These are phyloP conservation scores for Tragelaphus imberbis DNA, from an alignment of 2,113 vertebrate genomes.

Conservation along the genomic window DNA sequence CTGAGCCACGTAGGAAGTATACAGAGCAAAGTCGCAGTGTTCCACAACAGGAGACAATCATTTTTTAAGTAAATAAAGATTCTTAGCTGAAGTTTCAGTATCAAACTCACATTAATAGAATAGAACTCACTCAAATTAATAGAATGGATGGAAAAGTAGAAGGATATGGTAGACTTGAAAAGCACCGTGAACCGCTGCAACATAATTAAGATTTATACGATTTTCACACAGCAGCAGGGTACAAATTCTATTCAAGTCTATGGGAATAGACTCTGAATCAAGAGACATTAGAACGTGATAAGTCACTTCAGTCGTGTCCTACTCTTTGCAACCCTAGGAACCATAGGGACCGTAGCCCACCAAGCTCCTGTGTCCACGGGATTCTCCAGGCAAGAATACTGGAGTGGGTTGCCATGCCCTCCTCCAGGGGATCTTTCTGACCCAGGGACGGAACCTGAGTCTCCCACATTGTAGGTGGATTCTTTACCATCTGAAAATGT, in stretches of 20 bases:
- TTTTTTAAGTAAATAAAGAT: background rate
- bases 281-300: background rate
- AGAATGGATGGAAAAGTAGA: background rate
- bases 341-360: fast-evolving
- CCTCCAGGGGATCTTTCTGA: background rate
- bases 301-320: background rate
- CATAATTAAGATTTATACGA: background rate
- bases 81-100: background rate
- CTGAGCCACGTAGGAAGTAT: no score
- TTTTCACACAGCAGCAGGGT: background rate
- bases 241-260: background rate
- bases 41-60: background rate
- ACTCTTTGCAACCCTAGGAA: background rate
- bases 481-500: background rate
- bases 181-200: background rate
- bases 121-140: background rate
- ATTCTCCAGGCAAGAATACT: background rate
- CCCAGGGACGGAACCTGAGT: background rate
- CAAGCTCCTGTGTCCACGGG: background rate
- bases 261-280: background rate
- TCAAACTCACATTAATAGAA: background rate
- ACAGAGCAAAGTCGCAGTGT: background rate
- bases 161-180: background rate
- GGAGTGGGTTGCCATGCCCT: background rate
- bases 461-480: background rate